phyloP scores from a whole-genome alignment of 2,888 invertebrate genomes.

The Andrena marginata region DNA sequence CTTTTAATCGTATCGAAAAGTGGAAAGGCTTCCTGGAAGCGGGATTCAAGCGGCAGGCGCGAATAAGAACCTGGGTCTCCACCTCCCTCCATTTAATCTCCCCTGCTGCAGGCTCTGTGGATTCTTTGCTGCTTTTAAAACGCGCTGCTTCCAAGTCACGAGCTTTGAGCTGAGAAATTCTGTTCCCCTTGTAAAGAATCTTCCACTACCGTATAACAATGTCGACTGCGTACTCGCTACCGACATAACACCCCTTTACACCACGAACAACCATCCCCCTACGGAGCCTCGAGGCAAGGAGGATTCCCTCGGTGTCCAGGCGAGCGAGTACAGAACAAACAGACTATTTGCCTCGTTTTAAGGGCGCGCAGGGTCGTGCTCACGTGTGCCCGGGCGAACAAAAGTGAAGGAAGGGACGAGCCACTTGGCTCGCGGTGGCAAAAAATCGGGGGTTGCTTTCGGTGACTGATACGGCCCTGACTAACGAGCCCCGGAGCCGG shows the following conservation, averaged over 20 bases:
- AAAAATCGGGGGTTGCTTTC: conserved; percentile 79
- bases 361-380: conserved; percentile 66
- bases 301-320: conserved; percentile 20
- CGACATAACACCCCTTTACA: neutral
- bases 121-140: too few species aligned
- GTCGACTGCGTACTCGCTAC: too few species aligned
- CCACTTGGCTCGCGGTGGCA: conserved; percentile 27
- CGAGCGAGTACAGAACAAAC: conserved; percentile 77
- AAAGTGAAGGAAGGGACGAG: conserved; percentile 30
- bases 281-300: neutral
- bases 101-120: neutral
- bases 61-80: conserved; percentile 15
- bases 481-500: conserved; percentile 80
- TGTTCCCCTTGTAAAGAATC: too few species aligned
- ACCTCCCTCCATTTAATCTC: neutral
- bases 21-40: conserved; percentile 43
- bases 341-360: conserved; percentile 81
- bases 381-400: conserved; percentile 2
- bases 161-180: too few species aligned
- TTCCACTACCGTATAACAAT: too few species aligned
- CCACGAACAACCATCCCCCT: neutral
- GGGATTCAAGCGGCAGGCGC: conserved; percentile 37
- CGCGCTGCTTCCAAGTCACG: too few species aligned
- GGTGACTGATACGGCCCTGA: conserved; percentile 82
- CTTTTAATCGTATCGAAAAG: conserved; percentile 63